Evolutionary conservation across 2,888 invertebrate genomes (phyloP).

Genomic region (Creontiades dilutus): DNA sequence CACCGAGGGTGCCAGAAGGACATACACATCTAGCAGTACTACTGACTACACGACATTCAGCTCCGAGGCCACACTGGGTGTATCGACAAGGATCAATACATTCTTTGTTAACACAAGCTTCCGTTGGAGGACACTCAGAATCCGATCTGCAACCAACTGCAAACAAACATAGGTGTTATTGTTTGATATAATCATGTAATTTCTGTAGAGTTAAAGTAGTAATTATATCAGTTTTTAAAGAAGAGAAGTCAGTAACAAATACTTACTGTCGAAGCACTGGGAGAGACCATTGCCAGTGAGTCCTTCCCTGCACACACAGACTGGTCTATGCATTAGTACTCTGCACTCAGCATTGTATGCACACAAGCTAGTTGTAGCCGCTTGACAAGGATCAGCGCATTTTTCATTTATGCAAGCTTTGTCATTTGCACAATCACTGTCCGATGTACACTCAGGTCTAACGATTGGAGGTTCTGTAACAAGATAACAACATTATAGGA

Average conservation of each 20-base stretch:
- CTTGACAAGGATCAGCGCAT: conserved; percentile 87
- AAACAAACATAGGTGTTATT: conserved; percentile 76
- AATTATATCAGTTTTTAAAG: background rate
- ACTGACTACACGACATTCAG: conserved; percentile 84
- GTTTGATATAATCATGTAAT: background rate
- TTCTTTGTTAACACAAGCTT: conserved; percentile 90
- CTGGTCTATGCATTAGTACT: conserved; percentile 88
- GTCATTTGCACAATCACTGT: conserved; percentile 89
- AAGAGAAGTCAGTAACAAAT: background rate
- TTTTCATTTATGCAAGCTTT: conserved; percentile 88
- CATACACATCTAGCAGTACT: conserved; percentile 89
- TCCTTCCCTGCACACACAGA: conserved; percentile 90
- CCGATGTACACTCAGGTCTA: conserved; percentile 86
- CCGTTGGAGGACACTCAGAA: conserved; percentile 89
- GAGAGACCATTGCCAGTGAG: conserved; percentile 91
- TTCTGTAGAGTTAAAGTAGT: background rate
- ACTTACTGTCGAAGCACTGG: conserved; percentile 86
- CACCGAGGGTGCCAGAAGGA: conserved; percentile 86
- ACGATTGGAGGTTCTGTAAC: conserved; percentile 4
- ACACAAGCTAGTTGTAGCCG: conserved; percentile 83
- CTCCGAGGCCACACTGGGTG: conserved; percentile 89
- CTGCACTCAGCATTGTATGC: conserved; percentile 89
- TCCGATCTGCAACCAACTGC: conserved; percentile 91
- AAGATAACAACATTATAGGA: background rate
- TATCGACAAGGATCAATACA: conserved; percentile 89